Percentiles rank a stretch among this genome's conserved stretches.
These are phyloP conservation scores for Bombycilla garrulus DNA, from an alignment of 2,113 vertebrate genomes.

Conservation along the genomic window DNA sequence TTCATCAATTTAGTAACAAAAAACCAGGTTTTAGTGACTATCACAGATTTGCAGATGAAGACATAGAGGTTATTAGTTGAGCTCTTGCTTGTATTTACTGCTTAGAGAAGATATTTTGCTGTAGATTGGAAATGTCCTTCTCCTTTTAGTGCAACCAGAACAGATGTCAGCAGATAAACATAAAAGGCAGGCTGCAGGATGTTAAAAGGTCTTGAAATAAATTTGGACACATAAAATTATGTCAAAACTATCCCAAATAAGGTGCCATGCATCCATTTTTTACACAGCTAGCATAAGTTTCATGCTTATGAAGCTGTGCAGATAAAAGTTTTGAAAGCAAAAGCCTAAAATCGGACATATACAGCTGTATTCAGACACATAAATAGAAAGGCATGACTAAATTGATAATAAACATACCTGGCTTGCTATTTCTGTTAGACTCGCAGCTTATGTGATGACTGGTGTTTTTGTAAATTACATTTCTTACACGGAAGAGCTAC, in stretches of 20 bases:
- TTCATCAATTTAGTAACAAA: neutral
- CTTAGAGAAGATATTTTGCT: neutral
- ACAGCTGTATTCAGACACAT: neutral
- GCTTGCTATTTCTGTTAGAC: neutral
- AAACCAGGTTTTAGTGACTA: neutral
- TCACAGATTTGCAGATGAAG: neutral
- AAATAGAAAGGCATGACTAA: neutral
- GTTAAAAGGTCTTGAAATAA: constrained; percentile 15
- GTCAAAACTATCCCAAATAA: neutral
- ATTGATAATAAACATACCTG: neutral
- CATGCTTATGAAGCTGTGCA: neutral
- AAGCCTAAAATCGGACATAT: neutral
- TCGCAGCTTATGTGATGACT: neutral
- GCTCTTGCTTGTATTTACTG: neutral
- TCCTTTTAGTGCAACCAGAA: neutral
- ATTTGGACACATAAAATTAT: neutral
- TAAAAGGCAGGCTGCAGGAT: neutral
- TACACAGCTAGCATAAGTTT: neutral
- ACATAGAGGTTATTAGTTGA: neutral
- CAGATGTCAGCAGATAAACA: neutral
- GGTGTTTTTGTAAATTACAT: neutral
- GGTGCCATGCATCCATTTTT: neutral
- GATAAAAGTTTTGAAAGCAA: neutral
- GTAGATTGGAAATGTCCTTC: neutral
- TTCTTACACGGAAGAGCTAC: neutral